Conservation (phyloP, 2,888 invertebrate species). For the Standfussiana lucernea region DNA sequence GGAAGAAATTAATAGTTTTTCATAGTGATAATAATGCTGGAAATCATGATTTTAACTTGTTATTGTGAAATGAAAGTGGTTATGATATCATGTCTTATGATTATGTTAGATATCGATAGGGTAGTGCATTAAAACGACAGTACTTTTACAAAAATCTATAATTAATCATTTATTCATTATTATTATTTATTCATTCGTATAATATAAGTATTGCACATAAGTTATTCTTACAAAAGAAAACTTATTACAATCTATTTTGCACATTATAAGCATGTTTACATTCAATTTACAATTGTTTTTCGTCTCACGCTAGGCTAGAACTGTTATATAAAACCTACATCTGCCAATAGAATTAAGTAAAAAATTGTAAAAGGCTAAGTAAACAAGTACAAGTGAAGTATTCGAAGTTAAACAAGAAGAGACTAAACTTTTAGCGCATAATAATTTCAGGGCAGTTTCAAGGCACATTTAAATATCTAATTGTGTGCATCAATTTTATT, state of each 20-base stretch:
- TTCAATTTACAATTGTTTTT: conserved; percentile 34
- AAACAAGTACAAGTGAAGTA: conserved; percentile 46
- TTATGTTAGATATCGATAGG: conserved; percentile 28
- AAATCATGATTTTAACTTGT: conserved; percentile 1
- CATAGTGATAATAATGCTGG: neutral
- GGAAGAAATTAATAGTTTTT: neutral
- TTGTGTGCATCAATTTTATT: conserved; percentile 24
- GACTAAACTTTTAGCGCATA: conserved; percentile 3
- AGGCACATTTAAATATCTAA: conserved; percentile 34
- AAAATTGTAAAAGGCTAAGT: conserved; percentile 34
- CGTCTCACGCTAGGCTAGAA: conserved; percentile 6
- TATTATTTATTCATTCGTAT: conserved; percentile 38
- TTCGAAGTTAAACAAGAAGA: conserved; percentile 16
- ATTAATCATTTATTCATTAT: conserved; percentile 26
- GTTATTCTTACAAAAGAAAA: conserved; percentile 27
- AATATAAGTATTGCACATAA: conserved; percentile 26
- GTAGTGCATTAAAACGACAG: conserved; percentile 52
- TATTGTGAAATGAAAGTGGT: conserved; percentile 30
- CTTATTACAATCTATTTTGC: conserved; percentile 30
- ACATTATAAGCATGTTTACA: conserved; percentile 48
- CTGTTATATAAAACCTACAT: conserved; percentile 27
- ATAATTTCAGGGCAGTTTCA: conserved; percentile 30
- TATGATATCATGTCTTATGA: conserved; percentile 29
- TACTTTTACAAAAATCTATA: conserved; percentile 43
- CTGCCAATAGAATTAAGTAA: conserved; percentile 13